Conservation (phyloP, 35 echinoderm and acorn worm genomes). For the Nesometra sesokonis region DNA sequence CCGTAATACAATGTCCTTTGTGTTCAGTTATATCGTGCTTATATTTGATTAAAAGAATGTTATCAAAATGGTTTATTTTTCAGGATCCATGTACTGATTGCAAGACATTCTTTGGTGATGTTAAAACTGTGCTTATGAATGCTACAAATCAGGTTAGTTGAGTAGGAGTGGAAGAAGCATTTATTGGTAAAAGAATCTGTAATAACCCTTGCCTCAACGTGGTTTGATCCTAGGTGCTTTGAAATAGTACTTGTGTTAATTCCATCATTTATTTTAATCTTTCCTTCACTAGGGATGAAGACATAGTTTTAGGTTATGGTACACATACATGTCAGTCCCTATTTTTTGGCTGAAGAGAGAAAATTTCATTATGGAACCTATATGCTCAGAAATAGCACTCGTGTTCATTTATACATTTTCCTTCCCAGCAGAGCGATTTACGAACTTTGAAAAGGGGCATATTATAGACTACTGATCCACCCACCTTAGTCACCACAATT, state of each 20-base stretch:
- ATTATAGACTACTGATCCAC: too few species aligned
- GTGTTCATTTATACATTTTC: too few species aligned
- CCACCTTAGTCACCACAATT: too few species aligned
- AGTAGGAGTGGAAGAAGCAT: background rate
- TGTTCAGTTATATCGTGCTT: too few species aligned
- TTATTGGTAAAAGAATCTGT: background rate
- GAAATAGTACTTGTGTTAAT: background rate
- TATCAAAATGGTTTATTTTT: background rate
- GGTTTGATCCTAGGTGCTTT: background rate
- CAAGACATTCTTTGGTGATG: conserved; percentile 5
- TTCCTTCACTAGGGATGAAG: background rate
- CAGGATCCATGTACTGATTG: conserved; percentile 10
- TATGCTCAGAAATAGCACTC: background rate
- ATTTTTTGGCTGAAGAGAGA: background rate
- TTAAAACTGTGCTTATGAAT: conserved; percentile 16
- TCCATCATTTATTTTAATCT: background rate
- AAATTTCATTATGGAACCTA: too few species aligned
- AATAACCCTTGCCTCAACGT: background rate
- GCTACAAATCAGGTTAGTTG: background rate
- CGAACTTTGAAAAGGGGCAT: too few species aligned
- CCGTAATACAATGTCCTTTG: too few species aligned
- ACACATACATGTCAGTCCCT: background rate
- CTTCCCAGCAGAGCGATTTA: too few species aligned
- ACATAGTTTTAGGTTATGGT: background rate
- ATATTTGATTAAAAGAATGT: too few species aligned